Evolutionary conservation across 2,888 invertebrate genomes (phyloP).

Genomic region (Ormyrus pomaceus): DNA sequence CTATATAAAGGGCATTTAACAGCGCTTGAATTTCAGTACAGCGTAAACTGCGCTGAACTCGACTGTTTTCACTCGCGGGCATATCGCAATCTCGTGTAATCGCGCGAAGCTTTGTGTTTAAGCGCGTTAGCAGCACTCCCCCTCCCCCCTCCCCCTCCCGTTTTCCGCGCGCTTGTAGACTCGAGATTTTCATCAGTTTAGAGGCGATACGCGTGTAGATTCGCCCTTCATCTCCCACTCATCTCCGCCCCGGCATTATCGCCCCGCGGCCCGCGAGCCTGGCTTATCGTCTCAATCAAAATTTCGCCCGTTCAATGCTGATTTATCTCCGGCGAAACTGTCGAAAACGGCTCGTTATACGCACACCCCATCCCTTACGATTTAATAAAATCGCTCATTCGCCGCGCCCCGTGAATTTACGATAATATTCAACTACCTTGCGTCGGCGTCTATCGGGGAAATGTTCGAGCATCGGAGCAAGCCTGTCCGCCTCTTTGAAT

Average conservation of each 20-base stretch:
- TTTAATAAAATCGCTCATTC: constrained; percentile 34
- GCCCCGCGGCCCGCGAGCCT: constrained; percentile 13
- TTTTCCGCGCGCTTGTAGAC: too few species aligned
- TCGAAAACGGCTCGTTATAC: constrained; percentile 8
- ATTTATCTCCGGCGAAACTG: constrained; percentile 31
- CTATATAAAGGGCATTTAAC: constrained; percentile 4
- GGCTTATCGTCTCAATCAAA: constrained; percentile 43
- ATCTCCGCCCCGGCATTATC: constrained; percentile 17
- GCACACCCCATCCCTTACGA: neutral
- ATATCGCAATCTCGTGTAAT: constrained; percentile 27
- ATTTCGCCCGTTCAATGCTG: constrained; percentile 3
- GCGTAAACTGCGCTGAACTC: neutral
- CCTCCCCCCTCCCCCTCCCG: too few species aligned
- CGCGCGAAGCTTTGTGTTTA: neutral
- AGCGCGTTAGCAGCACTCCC: neutral
- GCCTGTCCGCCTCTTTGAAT: too few species aligned
- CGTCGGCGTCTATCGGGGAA: too few species aligned
- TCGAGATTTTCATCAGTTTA: constrained; percentile 22
- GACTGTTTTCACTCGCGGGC: neutral
- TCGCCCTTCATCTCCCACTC: neutral
- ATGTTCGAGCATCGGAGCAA: too few species aligned
- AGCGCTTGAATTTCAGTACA: neutral
- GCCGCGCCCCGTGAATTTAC: neutral
- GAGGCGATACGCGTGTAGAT: neutral
- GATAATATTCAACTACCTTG: neutral